Conservation (phyloP, 1,140 invertebrate genomes). For the Cotesia glomerata region DNA sequence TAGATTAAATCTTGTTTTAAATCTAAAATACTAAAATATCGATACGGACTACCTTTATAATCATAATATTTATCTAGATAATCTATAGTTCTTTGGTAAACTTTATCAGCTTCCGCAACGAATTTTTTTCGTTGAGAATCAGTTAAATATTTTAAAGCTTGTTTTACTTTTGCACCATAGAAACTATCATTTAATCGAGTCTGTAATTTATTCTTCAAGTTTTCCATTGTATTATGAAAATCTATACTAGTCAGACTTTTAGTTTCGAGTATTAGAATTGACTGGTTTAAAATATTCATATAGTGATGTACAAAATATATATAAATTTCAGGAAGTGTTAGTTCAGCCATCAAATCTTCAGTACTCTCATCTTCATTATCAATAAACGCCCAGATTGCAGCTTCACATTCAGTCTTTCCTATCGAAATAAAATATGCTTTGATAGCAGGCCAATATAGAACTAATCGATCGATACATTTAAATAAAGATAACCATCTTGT, state of each 20-base stretch:
- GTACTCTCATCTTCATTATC: no score
- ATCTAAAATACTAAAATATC: not conserved
- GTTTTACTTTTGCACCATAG: not conserved
- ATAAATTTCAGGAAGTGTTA: not conserved
- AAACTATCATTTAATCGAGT: not conserved
- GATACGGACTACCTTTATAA: not conserved
- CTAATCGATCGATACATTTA: no score
- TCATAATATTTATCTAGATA: not conserved
- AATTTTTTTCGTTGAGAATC: not conserved
- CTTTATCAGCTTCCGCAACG: not conserved
- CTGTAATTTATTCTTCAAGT: not conserved
- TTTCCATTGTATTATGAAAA: not conserved
- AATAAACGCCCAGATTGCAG: no score
- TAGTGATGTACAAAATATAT: not conserved
- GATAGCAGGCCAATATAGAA: no score
- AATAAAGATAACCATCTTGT: no score
- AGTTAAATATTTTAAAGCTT: not conserved
- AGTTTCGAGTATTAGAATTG: not conserved
- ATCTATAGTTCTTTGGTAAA: not conserved
- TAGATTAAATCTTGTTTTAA: not conserved
- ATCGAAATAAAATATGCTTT: no score
- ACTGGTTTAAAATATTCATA: not conserved
- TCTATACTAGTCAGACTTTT: not conserved
- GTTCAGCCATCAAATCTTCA: no score
- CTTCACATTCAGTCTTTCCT: no score